phyloP scores from a whole-genome alignment of 2,113 vertebrate species.

The Tapirus terrestris region DNA sequence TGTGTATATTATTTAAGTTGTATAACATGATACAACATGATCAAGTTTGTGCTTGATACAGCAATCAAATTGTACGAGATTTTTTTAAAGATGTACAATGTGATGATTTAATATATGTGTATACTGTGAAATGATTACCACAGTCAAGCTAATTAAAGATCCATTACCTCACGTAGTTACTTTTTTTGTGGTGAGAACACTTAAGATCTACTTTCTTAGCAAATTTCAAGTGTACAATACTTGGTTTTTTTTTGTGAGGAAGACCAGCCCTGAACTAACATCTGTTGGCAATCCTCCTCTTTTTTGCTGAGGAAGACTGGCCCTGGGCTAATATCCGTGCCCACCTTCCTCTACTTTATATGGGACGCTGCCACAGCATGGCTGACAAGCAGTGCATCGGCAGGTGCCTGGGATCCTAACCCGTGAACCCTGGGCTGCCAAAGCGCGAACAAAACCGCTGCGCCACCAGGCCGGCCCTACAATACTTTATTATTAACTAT shows the following conservation, averaged over 20 bases:
- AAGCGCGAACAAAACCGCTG: too few species aligned
- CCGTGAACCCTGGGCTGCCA: too few species aligned
- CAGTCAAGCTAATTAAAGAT: not conserved
- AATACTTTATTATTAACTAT: not conserved
- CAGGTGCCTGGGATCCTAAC: too few species aligned
- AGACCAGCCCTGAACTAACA: too few species aligned
- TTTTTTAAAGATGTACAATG: not conserved
- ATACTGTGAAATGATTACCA: not conserved
- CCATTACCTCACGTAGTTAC: not conserved
- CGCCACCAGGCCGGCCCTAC: not conserved
- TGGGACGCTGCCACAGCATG: too few species aligned
- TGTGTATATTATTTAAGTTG: not conserved
- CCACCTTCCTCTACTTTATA: too few species aligned
- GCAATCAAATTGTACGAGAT: not conserved
- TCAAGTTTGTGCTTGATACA: too few species aligned
- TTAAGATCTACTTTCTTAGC: not conserved
- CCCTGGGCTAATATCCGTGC: too few species aligned
- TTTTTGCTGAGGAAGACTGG: too few species aligned
- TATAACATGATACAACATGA: not conserved
- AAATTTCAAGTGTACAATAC: not conserved
- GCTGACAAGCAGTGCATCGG: too few species aligned
- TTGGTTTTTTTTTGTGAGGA: too few species aligned
- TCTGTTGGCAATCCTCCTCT: too few species aligned
- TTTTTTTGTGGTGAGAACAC: not conserved
- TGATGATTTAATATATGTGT: not conserved